Conservation (phyloP, 2,888 invertebrate genomes). For the Oscheius sp. region DNA sequence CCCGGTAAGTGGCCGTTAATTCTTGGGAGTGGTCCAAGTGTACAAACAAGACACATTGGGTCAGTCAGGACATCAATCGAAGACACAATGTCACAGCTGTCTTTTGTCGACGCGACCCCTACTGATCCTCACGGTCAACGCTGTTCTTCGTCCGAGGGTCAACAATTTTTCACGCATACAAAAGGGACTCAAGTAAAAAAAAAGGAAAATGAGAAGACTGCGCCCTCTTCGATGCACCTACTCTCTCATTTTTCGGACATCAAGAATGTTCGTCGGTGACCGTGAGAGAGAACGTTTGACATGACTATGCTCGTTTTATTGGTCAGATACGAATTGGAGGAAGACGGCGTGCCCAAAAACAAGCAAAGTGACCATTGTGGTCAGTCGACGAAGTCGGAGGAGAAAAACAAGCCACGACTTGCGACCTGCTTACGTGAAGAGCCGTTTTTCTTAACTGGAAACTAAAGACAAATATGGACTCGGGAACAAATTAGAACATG, state of each 20-base stretch:
- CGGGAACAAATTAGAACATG: too few relatives aligned
- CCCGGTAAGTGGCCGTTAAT: not conserved
- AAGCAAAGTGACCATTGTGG: constrained; percentile 9
- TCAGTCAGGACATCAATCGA: too few relatives aligned
- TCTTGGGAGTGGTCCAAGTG: not conserved
- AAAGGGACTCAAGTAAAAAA: not conserved
- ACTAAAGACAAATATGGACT: too few relatives aligned
- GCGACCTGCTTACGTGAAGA: not conserved
- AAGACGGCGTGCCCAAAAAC: not conserved
- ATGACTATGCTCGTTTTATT: too few relatives aligned
- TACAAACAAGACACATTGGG: not conserved
- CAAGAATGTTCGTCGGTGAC: constrained; percentile 17
- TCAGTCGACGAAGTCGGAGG: not conserved
- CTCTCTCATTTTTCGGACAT: constrained; percentile 1
- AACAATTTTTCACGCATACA: constrained; percentile 3
- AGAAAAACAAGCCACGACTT: not conserved
- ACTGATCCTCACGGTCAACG: too few relatives aligned
- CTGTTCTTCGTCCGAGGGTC: too few relatives aligned
- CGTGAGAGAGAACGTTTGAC: constrained; percentile 3
- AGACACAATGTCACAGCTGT: too few relatives aligned
- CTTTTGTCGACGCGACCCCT: too few relatives aligned
- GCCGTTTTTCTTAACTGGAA: too few relatives aligned
- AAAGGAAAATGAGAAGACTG: constrained; percentile 1
- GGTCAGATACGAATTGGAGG: too few relatives aligned
- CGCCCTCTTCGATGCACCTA: not conserved